Conservation (phyloP, 37 sponge, comb jelly and placozoan genomes). For the Cladorhizidae sp. region DNA sequence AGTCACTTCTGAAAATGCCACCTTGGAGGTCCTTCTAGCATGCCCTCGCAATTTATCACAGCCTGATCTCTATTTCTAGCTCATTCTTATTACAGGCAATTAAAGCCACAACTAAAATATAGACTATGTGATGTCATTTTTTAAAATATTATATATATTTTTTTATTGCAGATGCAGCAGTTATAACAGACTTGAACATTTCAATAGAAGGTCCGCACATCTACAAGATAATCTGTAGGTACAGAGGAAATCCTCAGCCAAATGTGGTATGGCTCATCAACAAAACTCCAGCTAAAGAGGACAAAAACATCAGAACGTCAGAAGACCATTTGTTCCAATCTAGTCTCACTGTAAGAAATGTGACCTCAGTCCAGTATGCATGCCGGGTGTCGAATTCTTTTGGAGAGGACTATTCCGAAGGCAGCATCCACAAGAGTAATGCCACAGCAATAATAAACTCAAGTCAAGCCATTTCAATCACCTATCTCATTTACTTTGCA, state of each 20-base stretch:
- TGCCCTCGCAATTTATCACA: too few species aligned
- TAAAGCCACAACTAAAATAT: too few species aligned
- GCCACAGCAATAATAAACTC: too few species aligned
- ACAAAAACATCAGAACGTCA: background rate
- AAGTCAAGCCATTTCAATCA: too few species aligned
- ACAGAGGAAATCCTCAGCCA: constrained; percentile 3
- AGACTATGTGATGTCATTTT: too few species aligned
- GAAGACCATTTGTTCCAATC: background rate
- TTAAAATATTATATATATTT: background rate
- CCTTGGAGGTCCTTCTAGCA: too few species aligned
- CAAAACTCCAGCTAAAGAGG: background rate
- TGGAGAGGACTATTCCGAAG: background rate
- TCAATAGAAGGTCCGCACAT: background rate
- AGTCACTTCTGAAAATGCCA: too few species aligned
- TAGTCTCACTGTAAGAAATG: background rate
- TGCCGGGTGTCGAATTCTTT: background rate
- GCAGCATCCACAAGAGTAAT: too few species aligned
- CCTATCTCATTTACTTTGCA: too few species aligned
- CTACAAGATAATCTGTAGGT: background rate
- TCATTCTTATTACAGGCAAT: too few species aligned
- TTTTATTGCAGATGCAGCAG: background rate
- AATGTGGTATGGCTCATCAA: background rate
- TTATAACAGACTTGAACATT: background rate
- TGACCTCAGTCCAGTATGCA: background rate
- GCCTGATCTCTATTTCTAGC: too few species aligned